Conservation (phyloP, 2,113 vertebrate genomes). For the Melanostigma gelatinosum region DNA sequence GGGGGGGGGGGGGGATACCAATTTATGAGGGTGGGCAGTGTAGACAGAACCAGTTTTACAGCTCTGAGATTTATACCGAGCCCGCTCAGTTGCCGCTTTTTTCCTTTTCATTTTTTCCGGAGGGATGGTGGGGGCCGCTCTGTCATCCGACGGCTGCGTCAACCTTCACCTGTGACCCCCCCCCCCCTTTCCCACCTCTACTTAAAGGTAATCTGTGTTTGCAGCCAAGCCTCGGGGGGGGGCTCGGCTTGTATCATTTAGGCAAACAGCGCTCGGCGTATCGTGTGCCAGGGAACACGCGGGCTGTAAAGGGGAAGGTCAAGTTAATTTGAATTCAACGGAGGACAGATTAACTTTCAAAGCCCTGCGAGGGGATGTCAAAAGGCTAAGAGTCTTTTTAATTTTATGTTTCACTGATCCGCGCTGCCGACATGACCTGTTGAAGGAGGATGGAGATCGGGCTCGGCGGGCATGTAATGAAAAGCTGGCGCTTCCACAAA, state of each 20-base stretch:
- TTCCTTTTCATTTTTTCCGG: not conserved
- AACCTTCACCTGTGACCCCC: slow-evolving; percentile 62
- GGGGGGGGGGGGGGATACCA: slow-evolving; percentile 64
- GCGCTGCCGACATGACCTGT: slow-evolving; percentile 51
- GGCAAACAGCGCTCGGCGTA: slow-evolving; percentile 35
- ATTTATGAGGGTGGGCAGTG: slow-evolving; percentile 73
- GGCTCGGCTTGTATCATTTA: slow-evolving; percentile 55
- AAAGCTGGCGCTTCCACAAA: slow-evolving; percentile 24
- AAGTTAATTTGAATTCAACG: slow-evolving; percentile 68
- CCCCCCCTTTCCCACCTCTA: not conserved
- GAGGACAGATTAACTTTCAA: slow-evolving; percentile 70
- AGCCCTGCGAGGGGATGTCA: slow-evolving; percentile 56
- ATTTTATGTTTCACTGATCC: slow-evolving; percentile 70
- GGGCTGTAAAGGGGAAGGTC: slow-evolving; percentile 48
- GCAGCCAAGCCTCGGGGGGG: slow-evolving; percentile 26
- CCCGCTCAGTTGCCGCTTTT: slow-evolving; percentile 29
- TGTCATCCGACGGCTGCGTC: not conserved
- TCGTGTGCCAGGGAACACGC: slow-evolving; percentile 36
- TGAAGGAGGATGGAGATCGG: slow-evolving; percentile 31
- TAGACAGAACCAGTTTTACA: slow-evolving; percentile 68
- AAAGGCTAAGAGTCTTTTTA: slow-evolving; percentile 69
- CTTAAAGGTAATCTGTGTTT: slow-evolving; percentile 59
- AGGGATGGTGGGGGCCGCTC: not conserved
- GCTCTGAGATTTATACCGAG: slow-evolving; percentile 65
- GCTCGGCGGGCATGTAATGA: slow-evolving; percentile 20